A percentile compares a stretch with the other conserved stretches of the same genome.
Evolutionary conservation across 2,113 vertebrate species (phyloP).

Genomic region (Sander vitreus): DNA sequence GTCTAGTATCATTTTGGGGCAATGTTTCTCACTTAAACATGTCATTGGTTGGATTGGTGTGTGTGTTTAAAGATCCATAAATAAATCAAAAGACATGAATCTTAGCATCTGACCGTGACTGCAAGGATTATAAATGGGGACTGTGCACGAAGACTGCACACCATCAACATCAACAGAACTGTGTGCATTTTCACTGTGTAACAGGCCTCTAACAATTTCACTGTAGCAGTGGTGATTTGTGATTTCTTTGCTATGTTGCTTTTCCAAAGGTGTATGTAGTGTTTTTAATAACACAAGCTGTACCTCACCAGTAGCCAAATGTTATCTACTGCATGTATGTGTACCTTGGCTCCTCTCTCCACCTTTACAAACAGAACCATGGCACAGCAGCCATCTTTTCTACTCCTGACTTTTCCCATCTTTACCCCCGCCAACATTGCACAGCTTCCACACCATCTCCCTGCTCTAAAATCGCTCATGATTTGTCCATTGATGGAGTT

Average conservation of each 20-base stretch:
- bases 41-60: too few relatives aligned
- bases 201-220: neutral
- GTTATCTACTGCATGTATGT: neutral
- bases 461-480: slow-evolving; percentile 61
- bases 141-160: neutral
- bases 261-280: too few relatives aligned
- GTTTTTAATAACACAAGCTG: neutral
- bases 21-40: too few relatives aligned
- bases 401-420: slow-evolving; percentile 14
- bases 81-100: neutral
- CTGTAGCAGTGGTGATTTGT: neutral
- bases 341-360: slow-evolving; percentile 24
- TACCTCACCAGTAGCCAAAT: neutral
- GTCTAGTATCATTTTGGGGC: neutral
- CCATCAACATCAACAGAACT: neutral
- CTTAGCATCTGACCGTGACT: neutral
- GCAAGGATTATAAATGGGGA: neutral
- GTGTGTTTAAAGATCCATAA: neutral
- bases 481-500: slow-evolving; percentile 68
- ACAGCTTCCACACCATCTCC: slow-evolving; percentile 37
- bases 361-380: slow-evolving; percentile 43
- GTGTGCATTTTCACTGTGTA: neutral
- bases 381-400: slow-evolving; percentile 22
- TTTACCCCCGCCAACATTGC: neutral
- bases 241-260: too few relatives aligned